These are phyloP conservation scores for Agrotis exclamationis DNA, from an alignment of 2,888 invertebrate genomes.

Conservation along the genomic window DNA sequence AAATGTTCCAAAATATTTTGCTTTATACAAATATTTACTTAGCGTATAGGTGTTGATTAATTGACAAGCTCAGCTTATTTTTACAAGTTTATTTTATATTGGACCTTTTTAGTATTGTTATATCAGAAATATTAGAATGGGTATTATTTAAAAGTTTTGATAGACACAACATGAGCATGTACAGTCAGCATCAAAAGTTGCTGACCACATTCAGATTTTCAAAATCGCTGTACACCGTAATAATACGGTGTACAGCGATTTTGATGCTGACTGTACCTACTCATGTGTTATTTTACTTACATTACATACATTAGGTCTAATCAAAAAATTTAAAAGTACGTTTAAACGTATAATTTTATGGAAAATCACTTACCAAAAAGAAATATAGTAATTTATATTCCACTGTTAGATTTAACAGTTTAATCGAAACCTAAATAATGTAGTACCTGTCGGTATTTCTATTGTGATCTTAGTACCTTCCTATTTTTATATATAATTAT, in stretches of 20 bases:
- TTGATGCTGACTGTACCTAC: too few species aligned
- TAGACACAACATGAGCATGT: conserved; percentile 44
- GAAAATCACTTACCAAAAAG: conserved; percentile 39
- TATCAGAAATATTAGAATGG: conserved; percentile 58
- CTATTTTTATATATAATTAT: conserved; percentile 60
- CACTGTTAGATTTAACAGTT: conserved; percentile 41
- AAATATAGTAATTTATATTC: conserved; percentile 54
- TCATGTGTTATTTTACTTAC: conserved; percentile 34
- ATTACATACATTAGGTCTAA: conserved; percentile 20
- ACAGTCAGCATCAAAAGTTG: too few species aligned
- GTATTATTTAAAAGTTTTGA: conserved; percentile 58
- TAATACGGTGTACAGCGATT: too few species aligned
- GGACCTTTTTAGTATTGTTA: conserved; percentile 64
- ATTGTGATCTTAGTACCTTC: conserved; percentile 66
- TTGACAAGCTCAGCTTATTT: conserved; percentile 67
- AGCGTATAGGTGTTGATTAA: conserved; percentile 74
- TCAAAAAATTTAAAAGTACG: conserved; percentile 12
- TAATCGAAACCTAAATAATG: conserved; percentile 25
- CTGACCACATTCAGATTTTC: too few species aligned
- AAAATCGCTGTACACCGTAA: too few species aligned
- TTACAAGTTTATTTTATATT: conserved; percentile 64
- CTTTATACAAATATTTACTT: conserved; percentile 69
- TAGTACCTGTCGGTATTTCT: conserved; percentile 67
- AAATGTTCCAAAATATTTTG: conserved; percentile 70
- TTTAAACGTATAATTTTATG: conserved; percentile 15